A percentile compares a stretch with the other conserved stretches of the same genome.
Evolutionary conservation across 2,113 vertebrate genomes (phyloP).

Genomic region (Ramphastos sulfuratus): DNA sequence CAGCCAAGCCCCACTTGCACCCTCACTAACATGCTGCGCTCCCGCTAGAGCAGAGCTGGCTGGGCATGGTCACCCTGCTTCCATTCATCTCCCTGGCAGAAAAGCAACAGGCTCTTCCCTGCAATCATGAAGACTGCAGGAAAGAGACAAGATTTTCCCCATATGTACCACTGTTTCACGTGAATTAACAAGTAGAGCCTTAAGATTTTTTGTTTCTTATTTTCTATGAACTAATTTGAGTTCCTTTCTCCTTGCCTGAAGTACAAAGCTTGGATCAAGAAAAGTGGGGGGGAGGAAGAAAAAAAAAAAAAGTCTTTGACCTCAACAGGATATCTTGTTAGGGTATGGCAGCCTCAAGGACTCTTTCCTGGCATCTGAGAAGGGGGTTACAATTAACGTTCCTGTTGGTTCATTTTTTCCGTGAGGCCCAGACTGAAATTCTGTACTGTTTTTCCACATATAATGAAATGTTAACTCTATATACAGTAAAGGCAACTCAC

Average conservation of each 20-base stretch:
- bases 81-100: neutral
- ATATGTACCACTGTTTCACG: neutral
- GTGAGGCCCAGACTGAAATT: neutral
- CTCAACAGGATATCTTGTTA: constrained; percentile 10
- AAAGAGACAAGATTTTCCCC: neutral
- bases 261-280: neutral
- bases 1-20: neutral
- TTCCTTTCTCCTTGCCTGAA: neutral
- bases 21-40: rapidly evolving
- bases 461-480: neutral
- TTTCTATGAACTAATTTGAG: neutral
- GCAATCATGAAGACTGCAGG: neutral
- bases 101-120: neutral
- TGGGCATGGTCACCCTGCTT: rapidly evolving
- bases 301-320: neutral
- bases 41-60: rapidly evolving
- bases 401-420: neutral
- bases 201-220: neutral
- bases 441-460: neutral
- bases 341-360: neutral
- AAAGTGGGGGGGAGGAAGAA: neutral
- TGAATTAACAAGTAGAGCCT: neutral
- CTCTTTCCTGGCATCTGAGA: neutral
- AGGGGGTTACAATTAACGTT: neutral
- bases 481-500: neutral